Evolutionary conservation across 1,140 invertebrate genomes (phyloP), one percentile per base, ranked within the genome.

Genomic region (Macrostomum lignano): DNA sequence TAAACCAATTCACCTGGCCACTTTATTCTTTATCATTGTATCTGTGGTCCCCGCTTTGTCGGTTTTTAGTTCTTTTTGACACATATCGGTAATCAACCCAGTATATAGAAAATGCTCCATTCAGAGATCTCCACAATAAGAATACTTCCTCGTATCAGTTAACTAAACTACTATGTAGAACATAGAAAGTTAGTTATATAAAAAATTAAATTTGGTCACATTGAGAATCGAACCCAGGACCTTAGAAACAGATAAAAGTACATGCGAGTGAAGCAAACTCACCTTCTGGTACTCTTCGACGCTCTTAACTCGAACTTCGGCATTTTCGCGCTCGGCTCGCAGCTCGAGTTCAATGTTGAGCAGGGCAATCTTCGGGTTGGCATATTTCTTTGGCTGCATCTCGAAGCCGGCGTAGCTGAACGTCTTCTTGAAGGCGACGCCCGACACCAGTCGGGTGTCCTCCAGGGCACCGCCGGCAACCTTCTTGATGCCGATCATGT

Each of bases 401-500:
- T 96, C 88, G 60, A 98, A 98, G 5, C 91, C 91, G 42, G 91
- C 91, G 52, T 98, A 98, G 0, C 82, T 91, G 60, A 98, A 98
- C 0, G 88, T 94, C 60, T 99, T 98, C 58, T 98, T 94, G 52
- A 99, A 99, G 0, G 86, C 84, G 7, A 99, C 86, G 30, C 91
- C 91, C 39, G 69, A 63, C 2, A 99, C 70, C 2, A 96, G 61
- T 39, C 72, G 58, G 0, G 86, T 93, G 48, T 96, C 84, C 65
- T 88, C 76, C 7, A 94, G 51, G 3, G 73, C 74, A 38, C 86
- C 86, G 32, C 86, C 86, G n/a, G 69, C 64, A 10, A 93, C 74
- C 61, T 96, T 94, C 61, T 98, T 98, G 38, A 96, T 86, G 34
- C 91, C 88, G 55, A 98, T 96, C 86, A 98, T 96, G 49, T 94